Percentiles rank a stretch among this genome's conserved stretches.
phyloP scores from a whole-genome alignment of 1,140 invertebrate genomes.

The Drepana arcuata region DNA sequence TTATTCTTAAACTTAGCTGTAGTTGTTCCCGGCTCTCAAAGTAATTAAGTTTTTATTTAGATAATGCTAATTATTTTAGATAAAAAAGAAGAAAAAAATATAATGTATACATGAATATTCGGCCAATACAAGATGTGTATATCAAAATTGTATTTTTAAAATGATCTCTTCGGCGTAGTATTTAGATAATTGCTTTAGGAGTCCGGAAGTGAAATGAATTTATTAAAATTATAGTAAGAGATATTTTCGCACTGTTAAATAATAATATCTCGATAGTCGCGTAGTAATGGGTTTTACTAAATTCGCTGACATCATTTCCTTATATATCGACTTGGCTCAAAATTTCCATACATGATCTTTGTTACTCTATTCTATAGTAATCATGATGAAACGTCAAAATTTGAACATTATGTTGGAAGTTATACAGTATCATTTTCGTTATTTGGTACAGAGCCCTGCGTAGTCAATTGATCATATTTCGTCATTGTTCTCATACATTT shows the following conservation, averaged over 20 bases:
- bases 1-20: constrained; percentile 43
- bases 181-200: constrained; percentile 67
- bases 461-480: constrained; percentile 45
- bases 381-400: too few relatives aligned
- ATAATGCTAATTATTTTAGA: constrained; percentile 49
- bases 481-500: constrained; percentile 32
- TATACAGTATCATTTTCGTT: too few relatives aligned
- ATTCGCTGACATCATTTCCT: too few relatives aligned
- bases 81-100: constrained; percentile 32
- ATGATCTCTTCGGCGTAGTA: constrained; percentile 63
- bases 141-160: constrained; percentile 67
- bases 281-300: too few relatives aligned
- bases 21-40: constrained; percentile 69
- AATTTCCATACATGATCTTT: too few relatives aligned
- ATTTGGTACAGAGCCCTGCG: constrained; percentile 16
- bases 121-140: constrained; percentile 61
- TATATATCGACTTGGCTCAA: too few relatives aligned
- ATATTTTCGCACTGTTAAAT: constrained; percentile 69
- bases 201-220: constrained; percentile 67
- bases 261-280: constrained; percentile 45
- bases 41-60: constrained; percentile 64
- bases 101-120: constrained; percentile 55
- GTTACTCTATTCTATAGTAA: too few relatives aligned
- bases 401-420: too few relatives aligned
- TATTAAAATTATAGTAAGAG: constrained; percentile 65